Percentiles rank a stretch among this genome's conserved stretches.
phyloP scores from a whole-genome alignment of 2,113 vertebrate species.

The Pluvianellus socialis region DNA sequence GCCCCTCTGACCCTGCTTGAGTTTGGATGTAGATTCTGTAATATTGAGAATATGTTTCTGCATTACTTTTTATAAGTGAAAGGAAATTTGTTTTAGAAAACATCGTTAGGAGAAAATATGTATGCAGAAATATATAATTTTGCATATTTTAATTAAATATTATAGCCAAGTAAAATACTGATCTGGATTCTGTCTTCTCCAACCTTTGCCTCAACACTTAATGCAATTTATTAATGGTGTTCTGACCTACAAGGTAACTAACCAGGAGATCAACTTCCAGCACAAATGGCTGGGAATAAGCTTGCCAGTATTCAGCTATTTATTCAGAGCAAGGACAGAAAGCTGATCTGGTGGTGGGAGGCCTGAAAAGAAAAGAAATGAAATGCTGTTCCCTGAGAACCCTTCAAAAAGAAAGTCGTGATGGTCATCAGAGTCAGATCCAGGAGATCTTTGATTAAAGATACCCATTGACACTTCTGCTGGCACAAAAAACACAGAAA shows the following conservation, averaged over 20 bases:
- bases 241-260: conserved; percentile 36
- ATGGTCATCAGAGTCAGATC: not conserved
- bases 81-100: conserved; percentile 13
- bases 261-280: conserved; percentile 38
- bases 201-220: conserved; percentile 50
- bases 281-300: not conserved
- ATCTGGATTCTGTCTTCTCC: conserved; percentile 33
- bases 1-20: conserved; percentile 38
- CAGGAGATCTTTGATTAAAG: not conserved
- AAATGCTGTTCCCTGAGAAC: not conserved
- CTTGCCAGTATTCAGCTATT: not conserved
- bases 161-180: not conserved
- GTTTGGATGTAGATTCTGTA: not conserved
- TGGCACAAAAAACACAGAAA: not conserved
- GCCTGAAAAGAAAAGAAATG: not conserved
- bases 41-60: conserved; percentile 6
- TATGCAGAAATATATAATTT: conserved; percentile 8
- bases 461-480: fast-evolving
- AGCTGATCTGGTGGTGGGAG: not conserved
- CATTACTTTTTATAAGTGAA: not conserved
- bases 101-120: not conserved
- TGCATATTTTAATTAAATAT: conserved; percentile 40
- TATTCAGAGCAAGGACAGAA: not conserved
- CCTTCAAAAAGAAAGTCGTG: not conserved
- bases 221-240: conserved; percentile 61